Base-by-base conservation (phyloP, 37 sponge, comb jelly and placozoan genomes). In the Eunapius fragilis region DNA sequence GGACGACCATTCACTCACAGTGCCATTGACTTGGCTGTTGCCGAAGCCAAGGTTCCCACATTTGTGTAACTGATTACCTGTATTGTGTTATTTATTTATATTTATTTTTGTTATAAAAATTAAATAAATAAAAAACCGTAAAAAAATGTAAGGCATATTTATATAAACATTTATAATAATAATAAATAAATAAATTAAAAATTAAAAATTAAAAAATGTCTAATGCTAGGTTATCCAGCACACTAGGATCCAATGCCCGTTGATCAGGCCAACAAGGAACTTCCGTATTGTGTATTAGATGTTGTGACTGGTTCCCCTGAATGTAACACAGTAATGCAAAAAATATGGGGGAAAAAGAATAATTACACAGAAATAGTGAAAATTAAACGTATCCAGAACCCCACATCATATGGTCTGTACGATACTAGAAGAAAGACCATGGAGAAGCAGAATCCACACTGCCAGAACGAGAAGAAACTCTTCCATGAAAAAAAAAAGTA, bases 161-260 rank as follows among this genome's bases (percentile, higher is more conserved):
- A n/a, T n/a, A n/a, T n/a, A n/a, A n/a, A n/a, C n/a, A n/a, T n/a
- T n/a, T n/a, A n/a, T n/a, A n/a, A n/a, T n/a, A n/a, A n/a, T n/a
- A n/a, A n/a, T n/a, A n/a, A n/a, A n/a, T n/a, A n/a, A n/a, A n/a
- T n/a, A n/a, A n/a, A n/a, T n/a, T n/a, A n/a, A n/a, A n/a, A n/a
- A n/a, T n/a, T n/a, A n/a, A n/a, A n/a, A n/a, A n/a, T n/a, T n/a
- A n/a, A n/a, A n/a, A n/a, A n/a, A n/a, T n/a, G n/a, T n/a, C n/a
- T n/a, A n/a, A n/a, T n/a, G n/a, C n/a, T 58, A 25, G 79, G 38
- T 71, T 25, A 34, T 11, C 86, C 86, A 48, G 3, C 5, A 31
- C 68, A 25, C 9, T 86, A 80, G 86, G 86, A 78, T 25, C 70
- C 78, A 25, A 86, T 86, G 86, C 86, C 86, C 10, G 30, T 31